phyloP scores from a whole-genome alignment of 2,113 vertebrate genomes.

The Takifugu flavidus region DNA sequence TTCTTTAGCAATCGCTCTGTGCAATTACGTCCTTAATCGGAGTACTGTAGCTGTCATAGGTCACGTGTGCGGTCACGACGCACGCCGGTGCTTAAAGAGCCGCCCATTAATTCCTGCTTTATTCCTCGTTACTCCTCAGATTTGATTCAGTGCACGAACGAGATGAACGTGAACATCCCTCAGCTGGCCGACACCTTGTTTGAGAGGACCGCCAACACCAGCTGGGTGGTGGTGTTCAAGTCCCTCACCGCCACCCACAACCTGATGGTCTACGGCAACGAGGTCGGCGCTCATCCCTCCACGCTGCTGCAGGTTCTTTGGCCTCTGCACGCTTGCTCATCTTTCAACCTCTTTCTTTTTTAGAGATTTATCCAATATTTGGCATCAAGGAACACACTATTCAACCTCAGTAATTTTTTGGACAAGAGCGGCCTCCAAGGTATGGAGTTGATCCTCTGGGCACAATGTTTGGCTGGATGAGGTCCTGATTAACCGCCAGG shows the following conservation, averaged over 20 bases:
- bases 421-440: slow-evolving; percentile 95
- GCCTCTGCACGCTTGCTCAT: not conserved
- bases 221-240: slow-evolving; percentile 96
- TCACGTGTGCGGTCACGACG: too few species aligned
- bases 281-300: slow-evolving; percentile 68
- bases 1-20: too few species aligned
- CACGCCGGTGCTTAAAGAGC: too few species aligned
- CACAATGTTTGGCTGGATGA: not conserved
- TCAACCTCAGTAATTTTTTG: slow-evolving; percentile 96
- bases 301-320: not conserved
- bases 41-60: too few species aligned
- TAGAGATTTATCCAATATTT: slow-evolving; percentile 97
- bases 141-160: slow-evolving; percentile 93
- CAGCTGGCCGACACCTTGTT: slow-evolving; percentile 93
- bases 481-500: not conserved
- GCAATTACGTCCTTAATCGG: too few species aligned
- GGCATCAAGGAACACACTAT: slow-evolving; percentile 94
- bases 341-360: not conserved
- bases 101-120: not conserved
- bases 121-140: slow-evolving; percentile 68
- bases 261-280: slow-evolving; percentile 92
- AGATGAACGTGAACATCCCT: slow-evolving; percentile 94
- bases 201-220: slow-evolving; percentile 88
- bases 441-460: slow-evolving; percentile 33
- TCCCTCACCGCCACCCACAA: slow-evolving; percentile 92